These are phyloP conservation scores for Acanthurus tractus DNA, from an alignment of 2,797 vertebrate species.

Conservation along the genomic window DNA sequence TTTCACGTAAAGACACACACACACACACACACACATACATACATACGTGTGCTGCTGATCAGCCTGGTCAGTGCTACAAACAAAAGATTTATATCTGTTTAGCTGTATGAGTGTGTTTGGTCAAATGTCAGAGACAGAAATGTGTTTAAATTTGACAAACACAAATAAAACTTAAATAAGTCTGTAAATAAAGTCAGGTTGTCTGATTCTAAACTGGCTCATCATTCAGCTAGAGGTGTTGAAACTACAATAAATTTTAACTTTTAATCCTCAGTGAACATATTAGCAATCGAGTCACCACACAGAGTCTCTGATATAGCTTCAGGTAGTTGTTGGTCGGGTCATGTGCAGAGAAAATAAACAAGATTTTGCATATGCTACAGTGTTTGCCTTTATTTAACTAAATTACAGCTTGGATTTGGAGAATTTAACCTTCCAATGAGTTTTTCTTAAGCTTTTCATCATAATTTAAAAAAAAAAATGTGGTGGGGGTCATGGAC, in stretches of 20 bases:
- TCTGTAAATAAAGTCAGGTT: not conserved
- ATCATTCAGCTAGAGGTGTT: not conserved
- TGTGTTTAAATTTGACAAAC: not conserved
- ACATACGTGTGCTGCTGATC: not conserved
- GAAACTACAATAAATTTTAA: not conserved
- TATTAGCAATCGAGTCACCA: not conserved
- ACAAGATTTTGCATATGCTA: too few species aligned
- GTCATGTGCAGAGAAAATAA: too few species aligned
- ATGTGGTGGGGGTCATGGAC: too few species aligned
- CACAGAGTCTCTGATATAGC: not conserved
- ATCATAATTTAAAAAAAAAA: too few species aligned
- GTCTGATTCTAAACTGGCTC: not conserved
- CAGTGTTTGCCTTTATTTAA: too few species aligned
- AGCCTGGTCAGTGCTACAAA: too few species aligned
- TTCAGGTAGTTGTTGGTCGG: too few species aligned
- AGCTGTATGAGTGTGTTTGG: not conserved
- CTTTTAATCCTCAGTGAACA: not conserved
- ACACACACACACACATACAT: constrained; percentile 1
- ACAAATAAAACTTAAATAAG: not conserved
- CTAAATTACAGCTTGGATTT: too few species aligned
- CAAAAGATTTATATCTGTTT: not conserved
- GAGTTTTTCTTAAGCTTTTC: too few species aligned
- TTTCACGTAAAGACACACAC: not conserved
- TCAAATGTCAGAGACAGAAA: not conserved
- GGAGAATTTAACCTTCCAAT: too few species aligned